Conservation (phyloP, 2,888 invertebrate species). For the Lithophane leautieri region DNA sequence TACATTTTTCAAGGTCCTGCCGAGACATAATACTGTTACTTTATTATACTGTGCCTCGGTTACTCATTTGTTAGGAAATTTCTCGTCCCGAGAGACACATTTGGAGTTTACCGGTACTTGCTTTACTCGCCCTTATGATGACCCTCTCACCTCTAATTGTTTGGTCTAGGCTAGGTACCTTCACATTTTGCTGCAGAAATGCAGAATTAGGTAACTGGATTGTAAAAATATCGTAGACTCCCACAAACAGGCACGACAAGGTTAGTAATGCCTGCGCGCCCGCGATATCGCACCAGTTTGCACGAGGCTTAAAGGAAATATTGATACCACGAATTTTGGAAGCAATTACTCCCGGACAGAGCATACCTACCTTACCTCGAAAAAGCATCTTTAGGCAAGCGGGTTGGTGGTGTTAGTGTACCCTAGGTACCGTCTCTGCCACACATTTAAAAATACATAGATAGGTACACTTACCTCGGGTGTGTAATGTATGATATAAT, state of each 20-base stretch:
- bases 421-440: neutral
- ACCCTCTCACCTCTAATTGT: neutral
- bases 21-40: too few relatives aligned
- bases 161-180: neutral
- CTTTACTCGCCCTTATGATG: neutral
- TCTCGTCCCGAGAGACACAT: too few relatives aligned
- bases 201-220: neutral
- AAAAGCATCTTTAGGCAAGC: neutral
- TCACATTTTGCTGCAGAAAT: neutral
- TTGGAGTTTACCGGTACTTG: too few relatives aligned
- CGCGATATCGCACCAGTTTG: too few relatives aligned
- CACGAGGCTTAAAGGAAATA: too few relatives aligned
- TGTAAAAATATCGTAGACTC: neutral
- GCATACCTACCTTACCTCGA: neutral
- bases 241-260: too few relatives aligned
- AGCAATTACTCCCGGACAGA: neutral
- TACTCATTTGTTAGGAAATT: neutral
- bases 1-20: too few relatives aligned
- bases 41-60: neutral
- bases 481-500: too few relatives aligned
- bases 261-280: too few relatives aligned
- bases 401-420: neutral
- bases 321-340: neutral
- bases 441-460: neutral
- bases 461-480: constrained; percentile 72